Evolutionary conservation across 2,888 invertebrate genomes (phyloP), one percentile per base, ranked within the genome.

Genomic region (Brenthis ino): DNA sequence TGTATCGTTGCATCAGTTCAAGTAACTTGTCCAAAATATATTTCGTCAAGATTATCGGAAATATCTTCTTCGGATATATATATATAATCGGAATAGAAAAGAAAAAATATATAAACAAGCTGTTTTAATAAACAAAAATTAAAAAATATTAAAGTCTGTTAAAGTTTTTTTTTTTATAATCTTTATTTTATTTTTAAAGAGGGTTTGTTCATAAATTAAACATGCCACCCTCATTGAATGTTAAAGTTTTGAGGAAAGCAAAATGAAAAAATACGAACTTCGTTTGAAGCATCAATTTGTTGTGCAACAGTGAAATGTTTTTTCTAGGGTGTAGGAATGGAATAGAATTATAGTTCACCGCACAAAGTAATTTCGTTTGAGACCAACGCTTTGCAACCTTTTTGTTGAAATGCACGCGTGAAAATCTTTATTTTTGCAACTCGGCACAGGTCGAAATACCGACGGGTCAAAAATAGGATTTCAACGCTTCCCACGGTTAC

Each of bases 391-490:
- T 67, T 69, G 66, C 63, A 64, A 66, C 64, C 68, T 67, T 69
- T 28, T 50, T 68, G 65, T 69, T 57, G 70, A 71, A 71, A 74
- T 68, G 66, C 64, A 70, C 65, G 65, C 72, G 65, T 63, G 69
- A 70, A 74, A 74, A 74, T 74, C 73, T 74, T 73, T 76, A 74
- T 73, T 75, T 73, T 73, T 60, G 68, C 61, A 65, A 70, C 65
- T 60, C 77, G 75, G 72, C 76, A 73, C 79, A 79, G 79, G 83
- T 80, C 80, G 82, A 81, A 88, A 86, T 83, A 81, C 80, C 78
- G 81, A 80, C 81, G 82, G 79, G 80, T 81, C 80, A 74, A 82
- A 85, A 87, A 88, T 85, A 79, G 83, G 83, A 85, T 85, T 85
- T 85, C 80, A 78, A 77, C 83, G 85, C 77, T 81, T 82, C 77